Conservation (phyloP, 2,888 invertebrate genomes). For the Glyphotaelius pellucidus region DNA sequence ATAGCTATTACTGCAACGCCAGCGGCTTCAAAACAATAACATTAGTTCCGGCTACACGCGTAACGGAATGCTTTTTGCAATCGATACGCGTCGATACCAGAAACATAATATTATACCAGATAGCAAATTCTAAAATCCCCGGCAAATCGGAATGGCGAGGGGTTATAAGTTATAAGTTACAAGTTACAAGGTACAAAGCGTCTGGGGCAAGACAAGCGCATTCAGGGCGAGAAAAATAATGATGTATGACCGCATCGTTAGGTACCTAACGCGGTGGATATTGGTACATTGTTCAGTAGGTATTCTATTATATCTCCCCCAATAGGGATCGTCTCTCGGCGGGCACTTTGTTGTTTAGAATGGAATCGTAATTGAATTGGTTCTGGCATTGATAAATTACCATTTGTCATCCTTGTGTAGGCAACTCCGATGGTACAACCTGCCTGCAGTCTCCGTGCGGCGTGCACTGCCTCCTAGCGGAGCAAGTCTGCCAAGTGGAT, state of each 20-base stretch:
- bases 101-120: background rate
- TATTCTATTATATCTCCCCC: background rate
- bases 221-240: background rate
- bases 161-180: background rate
- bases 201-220: background rate
- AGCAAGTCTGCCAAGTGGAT: background rate
- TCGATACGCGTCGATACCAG: background rate
- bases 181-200: background rate
- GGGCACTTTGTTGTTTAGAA: slow-evolving; percentile 63
- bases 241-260: background rate
- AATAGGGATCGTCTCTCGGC: slow-evolving; percentile 42
- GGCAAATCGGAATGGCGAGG: background rate
- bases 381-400: slow-evolving; percentile 66
- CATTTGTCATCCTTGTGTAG: slow-evolving; percentile 63
- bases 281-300: background rate
- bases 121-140: background rate
- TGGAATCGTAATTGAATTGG: slow-evolving; percentile 66
- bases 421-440: slow-evolving; percentile 46
- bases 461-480: background rate
- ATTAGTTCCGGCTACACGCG: background rate
- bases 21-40: background rate
- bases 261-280: background rate
- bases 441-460: slow-evolving; percentile 23
- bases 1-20: background rate
- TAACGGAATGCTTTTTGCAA: background rate